Evolutionary conservation across 1,140 invertebrate genomes (phyloP).

Genomic region (Cepaea nemoralis): DNA sequence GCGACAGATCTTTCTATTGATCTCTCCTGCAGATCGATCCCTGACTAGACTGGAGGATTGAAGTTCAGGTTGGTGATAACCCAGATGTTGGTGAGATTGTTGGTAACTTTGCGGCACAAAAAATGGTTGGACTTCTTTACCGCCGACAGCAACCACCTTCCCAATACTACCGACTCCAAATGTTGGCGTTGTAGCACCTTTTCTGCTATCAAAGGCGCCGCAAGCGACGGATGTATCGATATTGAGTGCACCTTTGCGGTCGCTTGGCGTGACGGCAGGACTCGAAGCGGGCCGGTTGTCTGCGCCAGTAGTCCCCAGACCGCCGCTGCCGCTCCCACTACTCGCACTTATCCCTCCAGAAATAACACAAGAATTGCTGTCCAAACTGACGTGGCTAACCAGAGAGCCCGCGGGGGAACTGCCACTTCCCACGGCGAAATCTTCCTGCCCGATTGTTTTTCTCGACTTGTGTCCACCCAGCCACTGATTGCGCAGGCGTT

Average conservation of each 20-base stretch:
- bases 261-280: not conserved
- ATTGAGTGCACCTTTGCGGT: slow-evolving; percentile 10
- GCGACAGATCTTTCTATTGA: slow-evolving; percentile 1
- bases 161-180: not conserved
- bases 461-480: not conserved
- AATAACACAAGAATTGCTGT: not conserved
- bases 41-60: not conserved
- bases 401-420: not conserved
- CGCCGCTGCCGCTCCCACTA: not conserved
- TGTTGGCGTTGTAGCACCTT: not conserved
- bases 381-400: too few relatives aligned
- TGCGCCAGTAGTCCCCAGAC: not conserved
- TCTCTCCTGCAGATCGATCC: not conserved
- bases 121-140: slow-evolving; percentile 16
- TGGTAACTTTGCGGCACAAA: slow-evolving; percentile 31
- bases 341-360: not conserved
- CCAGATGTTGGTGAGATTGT: not conserved
- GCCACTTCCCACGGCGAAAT: not conserved
- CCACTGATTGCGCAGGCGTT: not conserved
- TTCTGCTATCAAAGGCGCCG: not conserved
- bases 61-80: slow-evolving; percentile 16
- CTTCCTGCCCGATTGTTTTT: not conserved
- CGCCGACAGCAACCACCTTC: not conserved
- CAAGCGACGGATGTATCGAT: not conserved
- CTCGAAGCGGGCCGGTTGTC: not conserved